A percentile compares a stretch with the other conserved stretches of the same genome.
Conservation (phyloP, 1,140 invertebrate genomes). For the Sesamia nonagrioides region DNA sequence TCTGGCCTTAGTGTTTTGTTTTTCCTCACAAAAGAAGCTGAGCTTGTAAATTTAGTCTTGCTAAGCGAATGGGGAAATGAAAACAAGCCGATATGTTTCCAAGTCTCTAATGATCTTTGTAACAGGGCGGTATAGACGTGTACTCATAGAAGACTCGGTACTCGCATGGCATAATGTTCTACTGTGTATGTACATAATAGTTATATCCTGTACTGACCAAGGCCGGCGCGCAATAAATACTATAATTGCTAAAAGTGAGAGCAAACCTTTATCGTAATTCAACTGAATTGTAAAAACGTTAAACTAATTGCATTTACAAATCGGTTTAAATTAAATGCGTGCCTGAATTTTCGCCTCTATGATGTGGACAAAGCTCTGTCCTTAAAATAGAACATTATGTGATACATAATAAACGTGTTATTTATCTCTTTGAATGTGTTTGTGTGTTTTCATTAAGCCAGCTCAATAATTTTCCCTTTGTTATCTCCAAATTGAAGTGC, state of each 20-base stretch:
- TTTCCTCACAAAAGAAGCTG: not conserved
- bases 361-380: constrained; percentile 2
- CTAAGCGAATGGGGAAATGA: not conserved
- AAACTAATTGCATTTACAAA: not conserved
- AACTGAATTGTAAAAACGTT: constrained; percentile 2
- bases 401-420: constrained; percentile 25
- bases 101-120: not conserved
- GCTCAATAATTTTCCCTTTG: constrained; percentile 48
- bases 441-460: constrained; percentile 22
- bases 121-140: not conserved
- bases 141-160: constrained; percentile 2
- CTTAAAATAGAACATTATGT: constrained; percentile 27
- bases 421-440: constrained; percentile 32
- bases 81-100: not conserved
- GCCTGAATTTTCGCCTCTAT: not conserved
- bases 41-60: not conserved
- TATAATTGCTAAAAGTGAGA: constrained; percentile 28
- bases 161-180: constrained; percentile 23
- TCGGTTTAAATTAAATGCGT: not conserved
- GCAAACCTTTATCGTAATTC: constrained; percentile 11
- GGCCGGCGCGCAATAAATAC: constrained; percentile 20
- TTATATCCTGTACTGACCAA: constrained; percentile 41
- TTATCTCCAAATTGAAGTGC: constrained; percentile 48
- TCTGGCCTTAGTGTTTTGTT: not conserved
- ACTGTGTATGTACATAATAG: constrained; percentile 20